Evolutionary conservation across 2,888 invertebrate genomes (phyloP), one percentile per base, ranked within the genome.

Genomic region (Petrolisthes manimaculis): DNA sequence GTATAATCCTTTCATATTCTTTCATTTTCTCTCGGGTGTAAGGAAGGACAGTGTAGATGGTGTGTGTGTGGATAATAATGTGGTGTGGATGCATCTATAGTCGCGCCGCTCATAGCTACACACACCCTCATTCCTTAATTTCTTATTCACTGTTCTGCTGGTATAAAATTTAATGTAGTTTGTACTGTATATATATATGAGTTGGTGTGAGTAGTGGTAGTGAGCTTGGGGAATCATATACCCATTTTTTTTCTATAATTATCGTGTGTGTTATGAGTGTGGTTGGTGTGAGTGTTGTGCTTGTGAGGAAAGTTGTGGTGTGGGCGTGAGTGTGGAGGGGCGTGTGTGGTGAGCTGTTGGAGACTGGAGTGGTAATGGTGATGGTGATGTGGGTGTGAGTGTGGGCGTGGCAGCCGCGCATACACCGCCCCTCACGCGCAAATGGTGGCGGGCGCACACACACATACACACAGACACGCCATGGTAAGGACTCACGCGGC

Each of bases 321-420:
- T 9, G 67, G 55, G 78, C 9, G 84, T 56, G 69, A 18, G 56
- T 2, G 69, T 18, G 21, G 51, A 6, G 78, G 18, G 56, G 67
- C 18, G 78, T 77, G 84, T 4, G 56, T n/a, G 37, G 61, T 8
- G 61, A 24, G 5, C 56, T 55, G 75, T 5, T 37, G 75, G 21
- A 37, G 78, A 78, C n/a, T 18, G 69, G 83, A 53, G 83, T 12
- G 84, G 9, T 77, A n/a, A 55, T 69, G 67, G 53, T n/a, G 79
- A 69, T 79, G 79, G 85, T 79, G 71, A 69, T 71, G 54, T 37
- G 77, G 79, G 56, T 54, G 56, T 54, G 24, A 53, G 85, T 67
- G 85, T 85, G 85, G 85, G 85, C 69, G 85, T 85, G 85, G 85
- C 85, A 24, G 8, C 79, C 85, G 85, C 85, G 85, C 85, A 71